phyloP scores from a whole-genome alignment of 2,113 vertebrate species.

The rat (Rattus norvegicus) region GRCr8 NC_086023.1:165315501-165316000 shows the following conservation, averaged over 20 bases:
- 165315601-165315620: not conserved
- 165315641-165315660: slow-evolving; percentile 76
- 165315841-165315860: not conserved
- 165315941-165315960: not conserved
- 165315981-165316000: not conserved
- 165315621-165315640: not conserved
- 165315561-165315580: not conserved
- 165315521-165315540: not conserved
- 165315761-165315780: not conserved
- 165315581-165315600: not conserved
- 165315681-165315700: not conserved
- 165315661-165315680: slow-evolving; percentile 56
- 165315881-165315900: not conserved
- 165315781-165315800: slow-evolving; percentile 39
- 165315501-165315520: not conserved
- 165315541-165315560: not conserved
- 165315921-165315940: not conserved
- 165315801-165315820: slow-evolving; percentile 38
- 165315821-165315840: not conserved
- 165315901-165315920: not conserved
- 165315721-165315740: not conserved
- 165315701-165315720: slow-evolving; percentile 1
- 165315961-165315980: not conserved
- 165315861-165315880: too few relatives aligned
- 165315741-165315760: not conserved